Evolutionary conservation across 2,888 invertebrate genomes (phyloP).

Genomic region (Ochropleura leucogaster): DNA sequence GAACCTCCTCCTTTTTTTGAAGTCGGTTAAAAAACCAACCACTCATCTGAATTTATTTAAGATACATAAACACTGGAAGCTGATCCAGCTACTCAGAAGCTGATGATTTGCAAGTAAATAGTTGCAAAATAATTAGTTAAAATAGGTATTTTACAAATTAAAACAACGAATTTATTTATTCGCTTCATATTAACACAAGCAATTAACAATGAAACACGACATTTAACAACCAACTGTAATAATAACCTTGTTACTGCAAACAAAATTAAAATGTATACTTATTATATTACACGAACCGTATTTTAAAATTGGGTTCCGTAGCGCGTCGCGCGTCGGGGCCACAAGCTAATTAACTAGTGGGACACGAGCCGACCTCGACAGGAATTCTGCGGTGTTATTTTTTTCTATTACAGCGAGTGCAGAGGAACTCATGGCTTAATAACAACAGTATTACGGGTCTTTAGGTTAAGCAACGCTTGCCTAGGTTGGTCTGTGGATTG

Average conservation of each 20-base stretch:
- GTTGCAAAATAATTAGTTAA: no score
- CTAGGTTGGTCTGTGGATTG: no score
- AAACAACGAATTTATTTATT: neutral
- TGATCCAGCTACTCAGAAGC: no score
- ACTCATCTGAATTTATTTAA: no score
- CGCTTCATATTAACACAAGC: neutral
- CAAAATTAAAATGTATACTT: constrained; percentile 40
- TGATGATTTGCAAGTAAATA: no score
- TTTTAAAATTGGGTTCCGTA: constrained; percentile 50
- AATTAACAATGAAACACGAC: constrained; percentile 16
- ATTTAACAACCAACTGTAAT: neutral
- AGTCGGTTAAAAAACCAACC: no score
- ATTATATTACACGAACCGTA: constrained; percentile 34
- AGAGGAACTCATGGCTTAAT: no score
- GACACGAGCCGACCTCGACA: constrained; percentile 35
- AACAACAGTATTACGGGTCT: neutral
- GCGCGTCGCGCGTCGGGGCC: constrained; percentile 20
- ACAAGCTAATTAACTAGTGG: constrained; percentile 57
- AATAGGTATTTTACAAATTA: neutral
- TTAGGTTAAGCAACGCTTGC: no score
- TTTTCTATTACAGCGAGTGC: constrained; percentile 6
- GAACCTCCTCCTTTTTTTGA: no score
- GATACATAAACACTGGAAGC: no score
- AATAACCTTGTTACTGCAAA: constrained; percentile 13
- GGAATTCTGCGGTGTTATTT: constrained; percentile 45